These are phyloP conservation scores for Apogon hyalosoma DNA, from an alignment of 2,797 vertebrate species.

Conservation along the genomic window DNA sequence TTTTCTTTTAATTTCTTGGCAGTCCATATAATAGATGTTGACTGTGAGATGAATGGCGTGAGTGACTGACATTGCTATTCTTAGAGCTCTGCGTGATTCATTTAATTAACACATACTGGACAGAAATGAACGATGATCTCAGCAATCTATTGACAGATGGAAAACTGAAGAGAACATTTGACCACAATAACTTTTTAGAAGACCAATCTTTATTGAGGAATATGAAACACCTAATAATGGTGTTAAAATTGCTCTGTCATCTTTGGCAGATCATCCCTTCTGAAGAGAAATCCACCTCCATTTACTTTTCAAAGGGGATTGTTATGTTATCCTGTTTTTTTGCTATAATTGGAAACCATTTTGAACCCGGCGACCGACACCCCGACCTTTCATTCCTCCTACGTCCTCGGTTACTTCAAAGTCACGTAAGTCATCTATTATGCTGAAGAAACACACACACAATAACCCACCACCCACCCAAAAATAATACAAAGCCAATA, in stretches of 20 bases:
- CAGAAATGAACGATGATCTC: conserved; percentile 11
- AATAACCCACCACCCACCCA: conserved; percentile 2
- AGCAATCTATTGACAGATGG: background rate
- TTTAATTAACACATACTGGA: too few species aligned
- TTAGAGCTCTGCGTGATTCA: too few species aligned
- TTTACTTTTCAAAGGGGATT: conserved; percentile 25
- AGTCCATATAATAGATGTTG: too few species aligned
- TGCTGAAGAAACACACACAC: conserved; percentile 15
- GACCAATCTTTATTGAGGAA: background rate
- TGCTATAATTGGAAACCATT: conserved; percentile 7
- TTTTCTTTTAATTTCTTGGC: too few species aligned
- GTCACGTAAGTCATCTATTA: conserved; percentile 14
- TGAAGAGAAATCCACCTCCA: conserved; percentile 36
- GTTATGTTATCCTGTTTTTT: background rate
- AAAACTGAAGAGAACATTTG: conserved; percentile 17
- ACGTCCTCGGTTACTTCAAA: conserved; percentile 23
- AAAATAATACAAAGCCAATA: conserved; percentile 2
- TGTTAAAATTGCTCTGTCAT: conserved; percentile 30
- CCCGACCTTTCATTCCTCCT: conserved; percentile 6
- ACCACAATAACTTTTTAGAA: background rate
- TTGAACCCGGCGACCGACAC: conserved; percentile 2
- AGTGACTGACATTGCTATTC: too few species aligned
- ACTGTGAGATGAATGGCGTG: too few species aligned
- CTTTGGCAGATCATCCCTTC: conserved; percentile 13
- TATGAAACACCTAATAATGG: conserved; percentile 8